Percentiles rank a stretch among this genome's conserved stretches.
Conservation (phyloP, 2,797 vertebrate species). For the Remorina albescens region DNA sequence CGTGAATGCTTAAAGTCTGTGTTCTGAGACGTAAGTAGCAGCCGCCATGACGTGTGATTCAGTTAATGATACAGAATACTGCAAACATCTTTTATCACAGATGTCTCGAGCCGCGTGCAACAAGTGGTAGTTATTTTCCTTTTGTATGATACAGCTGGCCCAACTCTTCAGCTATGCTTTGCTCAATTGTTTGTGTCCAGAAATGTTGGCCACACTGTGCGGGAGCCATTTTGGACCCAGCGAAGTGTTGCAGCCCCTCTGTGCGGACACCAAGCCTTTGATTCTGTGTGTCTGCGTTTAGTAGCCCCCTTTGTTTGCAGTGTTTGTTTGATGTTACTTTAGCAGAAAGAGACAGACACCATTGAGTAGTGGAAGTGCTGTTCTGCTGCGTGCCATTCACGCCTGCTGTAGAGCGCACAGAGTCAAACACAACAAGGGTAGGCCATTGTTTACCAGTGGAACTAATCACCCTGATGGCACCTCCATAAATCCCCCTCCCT, state of each 20-base stretch:
- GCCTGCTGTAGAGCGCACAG: constrained; percentile 79
- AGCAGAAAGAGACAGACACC: constrained; percentile 81
- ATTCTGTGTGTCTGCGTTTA: constrained; percentile 72
- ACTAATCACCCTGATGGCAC: constrained; percentile 85
- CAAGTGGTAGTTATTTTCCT: constrained; percentile 71
- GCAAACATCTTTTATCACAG: constrained; percentile 48
- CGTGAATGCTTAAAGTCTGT: not conserved
- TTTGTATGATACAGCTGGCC: constrained; percentile 63
- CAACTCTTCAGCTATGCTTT: constrained; percentile 53
- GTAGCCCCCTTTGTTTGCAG: constrained; percentile 76
- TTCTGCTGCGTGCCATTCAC: constrained; percentile 80
- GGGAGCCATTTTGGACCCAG: constrained; percentile 70
- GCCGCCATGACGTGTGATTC: constrained; percentile 42
- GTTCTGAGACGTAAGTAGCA: constrained; percentile 21
- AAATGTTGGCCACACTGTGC: constrained; percentile 62
- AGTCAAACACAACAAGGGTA: constrained; percentile 82
- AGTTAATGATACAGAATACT: constrained; percentile 59
- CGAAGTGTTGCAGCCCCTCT: constrained; percentile 65
- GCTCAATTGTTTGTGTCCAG: constrained; percentile 67
- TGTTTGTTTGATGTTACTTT: constrained; percentile 85
- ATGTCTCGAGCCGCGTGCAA: constrained; percentile 55
- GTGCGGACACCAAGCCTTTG: constrained; percentile 74
- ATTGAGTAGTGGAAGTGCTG: constrained; percentile 79
- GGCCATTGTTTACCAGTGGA: constrained; percentile 84
- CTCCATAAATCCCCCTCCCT: constrained; percentile 83